Evolutionary conservation across 2,888 invertebrate species (phyloP).

Genomic region (Pemphredon lugubris): DNA sequence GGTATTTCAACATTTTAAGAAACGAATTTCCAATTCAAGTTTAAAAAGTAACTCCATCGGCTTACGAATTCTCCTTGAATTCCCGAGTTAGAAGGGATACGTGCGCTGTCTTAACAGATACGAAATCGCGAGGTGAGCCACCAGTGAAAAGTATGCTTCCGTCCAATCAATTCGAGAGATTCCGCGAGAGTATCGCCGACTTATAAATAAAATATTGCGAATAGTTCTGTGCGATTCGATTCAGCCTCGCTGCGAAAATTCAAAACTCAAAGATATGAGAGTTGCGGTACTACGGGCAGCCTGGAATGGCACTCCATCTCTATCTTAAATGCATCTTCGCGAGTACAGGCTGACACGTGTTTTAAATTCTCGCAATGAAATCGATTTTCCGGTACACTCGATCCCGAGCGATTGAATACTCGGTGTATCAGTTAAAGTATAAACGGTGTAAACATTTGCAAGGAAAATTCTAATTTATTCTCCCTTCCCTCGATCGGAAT

Average conservation of each 20-base stretch:
- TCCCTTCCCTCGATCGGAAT: too few species aligned
- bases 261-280: neutral
- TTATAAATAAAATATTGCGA: constrained; percentile 62
- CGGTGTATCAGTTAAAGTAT: too few species aligned
- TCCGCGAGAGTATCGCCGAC: constrained; percentile 13
- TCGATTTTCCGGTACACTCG: neutral
- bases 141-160: neutral
- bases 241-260: constrained; percentile 5
- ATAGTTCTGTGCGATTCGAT: constrained; percentile 38
- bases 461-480: too few species aligned
- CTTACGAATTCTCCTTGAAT: constrained; percentile 3
- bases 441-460: too few species aligned
- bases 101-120: neutral
- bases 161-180: constrained; percentile 62
- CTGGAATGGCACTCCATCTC: constrained; percentile 31
- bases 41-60: neutral
- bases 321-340: constrained; percentile 32
- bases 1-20: too few species aligned
- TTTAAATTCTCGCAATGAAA: constrained; percentile 22
- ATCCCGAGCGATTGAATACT: neutral
- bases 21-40: neutral
- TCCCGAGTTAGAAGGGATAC: neutral
- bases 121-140: constrained; percentile 1
- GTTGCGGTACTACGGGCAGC: neutral
- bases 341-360: constrained; percentile 27